Conservation (phyloP, 2,888 invertebrate species). For the Cheilosia vulpina region DNA sequence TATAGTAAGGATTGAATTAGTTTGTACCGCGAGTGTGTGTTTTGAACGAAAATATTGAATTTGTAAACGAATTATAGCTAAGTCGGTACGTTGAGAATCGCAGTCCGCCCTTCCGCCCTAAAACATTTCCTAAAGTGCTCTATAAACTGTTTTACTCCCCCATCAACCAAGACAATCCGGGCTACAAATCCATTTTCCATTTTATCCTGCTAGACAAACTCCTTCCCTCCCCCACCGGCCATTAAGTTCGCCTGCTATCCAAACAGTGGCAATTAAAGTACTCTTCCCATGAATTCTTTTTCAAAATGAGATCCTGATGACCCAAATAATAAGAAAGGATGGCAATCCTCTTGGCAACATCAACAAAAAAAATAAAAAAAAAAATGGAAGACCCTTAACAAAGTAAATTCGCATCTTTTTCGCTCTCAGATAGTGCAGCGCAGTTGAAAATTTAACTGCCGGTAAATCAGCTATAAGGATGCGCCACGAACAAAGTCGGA, state of each 20-base stretch:
- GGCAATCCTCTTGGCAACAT: neutral
- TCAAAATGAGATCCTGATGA: slow-evolving; percentile 24
- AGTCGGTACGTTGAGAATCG: neutral
- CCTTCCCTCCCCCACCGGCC: neutral
- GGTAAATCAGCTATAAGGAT: slow-evolving; percentile 27
- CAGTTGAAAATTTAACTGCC: neutral
- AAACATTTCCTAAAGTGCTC: too few species aligned
- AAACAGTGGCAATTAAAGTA: slow-evolving; percentile 40
- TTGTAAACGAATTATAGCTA: neutral
- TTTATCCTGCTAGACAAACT: neutral
- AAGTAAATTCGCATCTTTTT: neutral
- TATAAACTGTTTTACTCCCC: neutral
- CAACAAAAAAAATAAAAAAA: too few species aligned
- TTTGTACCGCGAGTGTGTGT: neutral
- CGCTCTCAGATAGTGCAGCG: neutral
- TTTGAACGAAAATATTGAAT: neutral
- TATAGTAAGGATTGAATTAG: neutral
- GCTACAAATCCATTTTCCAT: neutral
- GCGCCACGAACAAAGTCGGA: slow-evolving; percentile 27
- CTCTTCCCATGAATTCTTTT: slow-evolving; percentile 32
- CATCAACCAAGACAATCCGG: neutral
- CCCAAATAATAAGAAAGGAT: neutral
- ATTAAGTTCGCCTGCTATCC: neutral
- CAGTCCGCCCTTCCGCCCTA: too few species aligned
- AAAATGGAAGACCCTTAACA: neutral